Base-by-base conservation (phyloP, 2,113 vertebrate genomes). In the Vulpes ferrilata region DNA sequence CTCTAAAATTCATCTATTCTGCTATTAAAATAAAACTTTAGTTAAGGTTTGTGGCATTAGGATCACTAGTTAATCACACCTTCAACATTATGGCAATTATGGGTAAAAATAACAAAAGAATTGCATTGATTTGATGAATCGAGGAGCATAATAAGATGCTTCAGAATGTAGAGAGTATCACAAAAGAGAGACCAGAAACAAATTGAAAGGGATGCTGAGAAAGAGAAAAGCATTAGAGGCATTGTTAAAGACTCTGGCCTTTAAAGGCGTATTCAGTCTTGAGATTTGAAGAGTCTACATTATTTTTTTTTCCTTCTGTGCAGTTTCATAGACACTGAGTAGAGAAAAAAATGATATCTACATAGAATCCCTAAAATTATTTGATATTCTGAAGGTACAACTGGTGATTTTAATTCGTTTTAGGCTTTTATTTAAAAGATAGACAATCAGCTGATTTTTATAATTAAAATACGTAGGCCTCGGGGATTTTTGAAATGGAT, bases 341-440 rank as follows among this genome's bases (percentile, higher is more conserved):
- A 73, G 27, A 80, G 27, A 2, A 69, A 43, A 79, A 79, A 98
- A 89, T 74, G 25, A 17, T 60, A 53, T 65, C 27, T n/a, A 16
- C 17, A 27, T 55, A 25, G 19, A 88, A 79, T 84, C 9, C 11
- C 19, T 95, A 59, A 94, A 88, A 69, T 55, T 12, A 94, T 64
- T 69, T 60, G 3, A 3, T 23, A 51, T 90, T 71, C 10, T 78
- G 25, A 84, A 69, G 23, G 3, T 48, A 11, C 22, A 79, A 87
- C n/a, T 43, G 1, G 7, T 51, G 1, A 94, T 64, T 89, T 74
- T 23, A 60, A 27, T 62, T 90, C 67, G 20, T 74, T 78, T 38
- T 79, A 25, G 9, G 16, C 48, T 78, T 93, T 73, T 94, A 82
- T 87, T 74, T 23, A 53, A 87, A 96, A 94, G 27, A 74, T n/a